Evolutionary conservation across 2,797 vertebrate species (phyloP), one percentile per base, ranked within the genome.

Genomic region (Pangasius krempfi): DNA sequence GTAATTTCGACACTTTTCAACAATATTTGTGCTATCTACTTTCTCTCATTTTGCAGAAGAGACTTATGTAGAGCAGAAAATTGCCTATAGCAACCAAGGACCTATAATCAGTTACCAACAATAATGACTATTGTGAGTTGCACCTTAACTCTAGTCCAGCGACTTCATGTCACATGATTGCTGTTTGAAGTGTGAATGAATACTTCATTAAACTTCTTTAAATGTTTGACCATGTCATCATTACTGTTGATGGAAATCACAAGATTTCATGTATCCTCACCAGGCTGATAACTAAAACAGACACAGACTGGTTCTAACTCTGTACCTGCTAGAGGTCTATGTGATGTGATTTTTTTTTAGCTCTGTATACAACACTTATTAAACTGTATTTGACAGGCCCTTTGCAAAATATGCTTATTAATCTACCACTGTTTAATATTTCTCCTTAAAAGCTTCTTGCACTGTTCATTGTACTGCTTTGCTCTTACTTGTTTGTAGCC

Each of bases 401-500:
- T 76, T 60, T 58, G 58, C 40, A 73, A 27, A 25, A 25, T 27
- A 18, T 27, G 10, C 30, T 79, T 80, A 50, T 27, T 54, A 79
- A 50, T 88, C n/a, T 62, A 75, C 8, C 1, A 37, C 52, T 30
- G 54, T 76, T 44, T 76, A 66, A 22, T 88, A 30, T 30, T 68
- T 44, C 0, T 84, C 13, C 20, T 44, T 13, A 73, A 60, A 27
- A 8, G 0, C 14, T 60, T 37, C 70, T 30, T 50, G 54, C 5
- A 27, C 10, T 10, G 7, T 25, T 80, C 64, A 56, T 52, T 54
- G 10, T 56, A 50, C 20, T 82, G 2, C 37, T 47, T 76, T 44
- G 18, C 27, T 68, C 13, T 80, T 27, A n/a, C 66, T 14, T 27
- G n/a, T 37, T 86, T 37, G 84, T 87, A 99, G 99, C 91, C 94